phyloP scores from a whole-genome alignment of 2,797 vertebrate species.

The Taenioides sp. region DNA sequence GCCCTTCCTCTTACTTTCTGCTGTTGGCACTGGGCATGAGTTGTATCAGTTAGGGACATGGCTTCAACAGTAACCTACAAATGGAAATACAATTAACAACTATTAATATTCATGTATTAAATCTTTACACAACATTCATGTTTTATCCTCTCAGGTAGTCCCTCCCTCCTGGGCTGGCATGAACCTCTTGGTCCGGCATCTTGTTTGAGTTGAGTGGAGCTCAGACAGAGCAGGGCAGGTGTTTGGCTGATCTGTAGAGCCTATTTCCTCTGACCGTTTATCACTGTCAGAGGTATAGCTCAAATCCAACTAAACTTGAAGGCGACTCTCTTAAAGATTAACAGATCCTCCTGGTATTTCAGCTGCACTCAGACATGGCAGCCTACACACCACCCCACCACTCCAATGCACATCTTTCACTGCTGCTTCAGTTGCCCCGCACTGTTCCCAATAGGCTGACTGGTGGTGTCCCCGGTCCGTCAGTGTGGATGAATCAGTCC shows the following conservation, averaged over 20 bases:
- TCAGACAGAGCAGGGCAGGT: conserved; percentile 70
- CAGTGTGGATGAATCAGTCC: conserved; percentile 50
- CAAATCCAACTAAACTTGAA: conserved; percentile 39
- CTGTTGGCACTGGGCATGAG: neutral
- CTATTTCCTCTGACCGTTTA: conserved; percentile 65
- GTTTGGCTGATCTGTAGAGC: conserved; percentile 66
- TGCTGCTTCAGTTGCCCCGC: conserved; percentile 14
- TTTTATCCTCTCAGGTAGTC: conserved; percentile 14
- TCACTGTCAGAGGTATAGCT: conserved; percentile 66
- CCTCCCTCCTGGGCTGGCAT: conserved; percentile 36
- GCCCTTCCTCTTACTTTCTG: neutral
- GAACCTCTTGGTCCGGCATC: conserved; percentile 54
- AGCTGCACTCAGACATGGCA: conserved; percentile 36
- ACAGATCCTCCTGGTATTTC: conserved; percentile 57
- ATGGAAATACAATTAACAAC: neutral
- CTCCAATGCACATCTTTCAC: conserved; percentile 33
- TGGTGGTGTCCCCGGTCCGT: conserved; percentile 33
- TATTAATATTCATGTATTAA: neutral
- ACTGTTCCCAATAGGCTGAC: conserved; percentile 37
- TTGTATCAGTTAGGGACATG: neutral
- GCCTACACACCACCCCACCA: conserved; percentile 20
- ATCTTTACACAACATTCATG: neutral
- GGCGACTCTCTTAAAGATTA: conserved; percentile 62
- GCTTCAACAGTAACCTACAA: neutral
- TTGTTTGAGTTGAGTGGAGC: conserved; percentile 68